These are phyloP conservation scores for Andricus quercusramuli DNA, from an alignment of 2,888 invertebrate species.

Conservation along the genomic window DNA sequence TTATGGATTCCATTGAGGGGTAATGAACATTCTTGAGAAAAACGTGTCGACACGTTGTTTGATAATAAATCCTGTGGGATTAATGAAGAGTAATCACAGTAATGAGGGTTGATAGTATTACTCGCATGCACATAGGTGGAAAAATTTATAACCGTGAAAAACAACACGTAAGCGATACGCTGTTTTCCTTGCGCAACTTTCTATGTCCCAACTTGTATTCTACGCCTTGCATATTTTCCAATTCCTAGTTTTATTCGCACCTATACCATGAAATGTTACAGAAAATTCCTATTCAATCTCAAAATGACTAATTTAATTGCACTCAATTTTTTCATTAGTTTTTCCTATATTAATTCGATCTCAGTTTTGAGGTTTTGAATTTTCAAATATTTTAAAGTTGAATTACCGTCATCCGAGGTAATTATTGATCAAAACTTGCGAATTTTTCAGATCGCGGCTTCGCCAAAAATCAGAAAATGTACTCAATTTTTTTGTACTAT, in stretches of 20 bases:
- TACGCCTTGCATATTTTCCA: conserved; percentile 4
- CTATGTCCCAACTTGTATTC: conserved; percentile 13
- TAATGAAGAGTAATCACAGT: conserved; percentile 35
- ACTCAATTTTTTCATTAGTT: too few relatives aligned
- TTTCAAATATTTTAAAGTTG: too few relatives aligned
- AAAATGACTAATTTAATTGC: too few relatives aligned
- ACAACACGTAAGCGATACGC: conserved; percentile 24
- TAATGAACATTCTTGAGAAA: conserved; percentile 15
- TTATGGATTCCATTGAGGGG: not conserved
- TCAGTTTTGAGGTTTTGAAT: too few relatives aligned
- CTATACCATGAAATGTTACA: not conserved
- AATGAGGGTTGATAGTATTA: conserved; percentile 26
- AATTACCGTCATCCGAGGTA: too few relatives aligned
- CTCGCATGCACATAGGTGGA: conserved; percentile 2
- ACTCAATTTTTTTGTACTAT: too few relatives aligned
- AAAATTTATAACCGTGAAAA: conserved; percentile 37
- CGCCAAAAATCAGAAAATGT: too few relatives aligned
- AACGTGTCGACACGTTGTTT: not conserved
- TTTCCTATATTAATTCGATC: too few relatives aligned
- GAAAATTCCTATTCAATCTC: not conserved
- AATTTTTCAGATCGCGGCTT: too few relatives aligned
- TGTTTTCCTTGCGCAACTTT: conserved; percentile 37
- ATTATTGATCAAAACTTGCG: too few relatives aligned
- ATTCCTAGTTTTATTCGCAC: conserved; percentile 5
- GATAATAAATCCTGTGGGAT: conserved; percentile 35